Conservation (phyloP, 2,888 invertebrate genomes). For the Lysandra bellargus region DNA sequence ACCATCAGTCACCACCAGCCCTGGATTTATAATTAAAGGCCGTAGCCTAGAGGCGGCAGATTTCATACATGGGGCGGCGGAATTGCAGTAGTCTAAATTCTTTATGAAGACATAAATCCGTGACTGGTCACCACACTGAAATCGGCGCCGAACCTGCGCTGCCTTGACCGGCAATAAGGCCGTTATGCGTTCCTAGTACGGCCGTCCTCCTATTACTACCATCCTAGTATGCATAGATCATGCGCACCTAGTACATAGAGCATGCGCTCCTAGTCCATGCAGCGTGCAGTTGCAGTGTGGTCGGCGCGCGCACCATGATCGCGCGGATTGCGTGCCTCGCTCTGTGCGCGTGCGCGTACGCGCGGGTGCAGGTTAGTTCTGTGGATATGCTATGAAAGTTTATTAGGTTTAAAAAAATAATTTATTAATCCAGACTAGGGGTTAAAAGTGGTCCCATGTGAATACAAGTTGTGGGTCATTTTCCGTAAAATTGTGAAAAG, state of each 20-base stretch:
- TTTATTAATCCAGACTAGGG: not conserved
- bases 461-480: not conserved
- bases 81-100: too few relatives aligned
- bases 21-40: too few relatives aligned
- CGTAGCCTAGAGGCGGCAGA: too few relatives aligned
- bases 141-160: not conserved
- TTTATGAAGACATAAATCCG: too few relatives aligned
- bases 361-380: slow-evolving; percentile 41
- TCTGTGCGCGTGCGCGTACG: slow-evolving; percentile 38
- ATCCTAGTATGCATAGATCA: not conserved
- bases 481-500: not conserved
- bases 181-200: not conserved
- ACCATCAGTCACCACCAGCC: too few relatives aligned
- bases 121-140: too few relatives aligned
- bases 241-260: not conserved
- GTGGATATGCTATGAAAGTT: not conserved
- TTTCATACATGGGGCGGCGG: too few relatives aligned
- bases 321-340: slow-evolving; percentile 42
- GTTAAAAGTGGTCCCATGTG: not conserved
- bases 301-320: slow-evolving; percentile 41
- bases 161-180: not conserved
- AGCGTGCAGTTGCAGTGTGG: slow-evolving; percentile 40
- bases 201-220: not conserved
- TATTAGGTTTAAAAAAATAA: too few relatives aligned
- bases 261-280: slow-evolving; percentile 15